These are phyloP conservation scores for Cyprinus carpio DNA, from an alignment of 2,113 vertebrate genomes.

Conservation along the genomic window DNA sequence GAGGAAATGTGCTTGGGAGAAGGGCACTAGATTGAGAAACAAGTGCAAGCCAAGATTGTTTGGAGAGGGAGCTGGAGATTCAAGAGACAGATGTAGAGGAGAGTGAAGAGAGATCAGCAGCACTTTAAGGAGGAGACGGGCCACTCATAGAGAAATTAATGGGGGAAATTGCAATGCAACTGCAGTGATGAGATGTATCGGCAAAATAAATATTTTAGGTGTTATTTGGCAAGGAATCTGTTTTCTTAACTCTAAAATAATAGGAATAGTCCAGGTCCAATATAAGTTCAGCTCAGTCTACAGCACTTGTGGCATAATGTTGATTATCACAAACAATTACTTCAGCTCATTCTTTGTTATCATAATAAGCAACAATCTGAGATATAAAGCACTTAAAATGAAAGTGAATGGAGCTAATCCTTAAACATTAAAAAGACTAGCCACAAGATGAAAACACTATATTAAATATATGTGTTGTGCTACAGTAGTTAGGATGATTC, in stretches of 20 bases:
- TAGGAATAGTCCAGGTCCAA: background rate
- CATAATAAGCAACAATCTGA: background rate
- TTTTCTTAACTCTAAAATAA: background rate
- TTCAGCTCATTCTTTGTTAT: background rate
- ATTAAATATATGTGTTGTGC: too few relatives aligned
- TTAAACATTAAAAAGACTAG: too few relatives aligned
- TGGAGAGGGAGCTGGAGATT: background rate
- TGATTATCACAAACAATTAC: background rate
- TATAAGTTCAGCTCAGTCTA: background rate
- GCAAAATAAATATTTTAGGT: background rate
- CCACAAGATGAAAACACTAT: too few relatives aligned
- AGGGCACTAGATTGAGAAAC: slow-evolving; percentile 17
- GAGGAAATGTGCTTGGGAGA: slow-evolving; percentile 20
- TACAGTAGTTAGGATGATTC: too few relatives aligned
- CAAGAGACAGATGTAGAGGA: background rate
- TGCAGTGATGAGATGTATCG: background rate
- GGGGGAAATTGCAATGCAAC: background rate
- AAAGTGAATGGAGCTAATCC: background rate
- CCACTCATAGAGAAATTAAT: background rate
- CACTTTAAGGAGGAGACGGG: background rate
- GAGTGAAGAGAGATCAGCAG: slow-evolving; percentile 30
- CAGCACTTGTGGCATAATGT: background rate
- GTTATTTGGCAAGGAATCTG: background rate
- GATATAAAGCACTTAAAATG: background rate
- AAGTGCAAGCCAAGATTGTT: slow-evolving; percentile 19